Conservation (phyloP, 2,888 invertebrate genomes). For the Pyrgus malvae region DNA sequence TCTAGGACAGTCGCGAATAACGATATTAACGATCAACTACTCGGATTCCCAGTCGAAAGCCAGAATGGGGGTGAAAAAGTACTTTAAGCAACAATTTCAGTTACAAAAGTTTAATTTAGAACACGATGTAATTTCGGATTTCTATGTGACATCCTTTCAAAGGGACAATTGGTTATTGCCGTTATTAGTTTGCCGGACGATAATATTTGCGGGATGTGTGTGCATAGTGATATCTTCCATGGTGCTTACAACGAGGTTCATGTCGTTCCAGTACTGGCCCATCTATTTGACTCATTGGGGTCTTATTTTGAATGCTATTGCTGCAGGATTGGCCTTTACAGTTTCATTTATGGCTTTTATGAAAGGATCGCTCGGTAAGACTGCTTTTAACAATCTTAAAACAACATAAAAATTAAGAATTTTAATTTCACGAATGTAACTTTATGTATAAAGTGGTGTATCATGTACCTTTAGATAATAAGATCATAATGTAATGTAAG, state of each 20-base stretch:
- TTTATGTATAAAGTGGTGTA: no score
- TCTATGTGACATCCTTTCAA: conserved; percentile 58
- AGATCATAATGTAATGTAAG: no score
- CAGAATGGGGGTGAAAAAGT: conserved; percentile 57
- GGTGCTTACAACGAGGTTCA: conserved; percentile 37
- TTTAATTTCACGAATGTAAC: no score
- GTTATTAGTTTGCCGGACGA: conserved; percentile 48
- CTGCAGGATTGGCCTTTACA: conserved; percentile 50
- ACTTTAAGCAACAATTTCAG: conserved; percentile 55
- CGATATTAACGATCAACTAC: no score
- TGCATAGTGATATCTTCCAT: conserved; percentile 52
- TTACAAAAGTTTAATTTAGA: conserved; percentile 48
- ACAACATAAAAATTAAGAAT: no score
- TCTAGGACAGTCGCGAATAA: neutral
- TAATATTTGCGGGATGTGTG: conserved; percentile 55
- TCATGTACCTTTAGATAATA: no score
- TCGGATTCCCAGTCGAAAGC: neutral
- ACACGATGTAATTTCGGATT: conserved; percentile 54
- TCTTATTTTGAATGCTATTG: conserved; percentile 50
- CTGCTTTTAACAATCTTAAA: neutral
- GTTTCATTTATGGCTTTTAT: conserved; percentile 50
- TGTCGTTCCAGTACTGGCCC: conserved; percentile 49
- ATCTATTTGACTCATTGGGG: conserved; percentile 73
- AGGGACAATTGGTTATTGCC: conserved; percentile 52
- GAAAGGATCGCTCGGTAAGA: conserved; percentile 59